Evolutionary conservation across 2,797 vertebrate genomes (phyloP).

Genomic region (Helostoma temminkii): DNA sequence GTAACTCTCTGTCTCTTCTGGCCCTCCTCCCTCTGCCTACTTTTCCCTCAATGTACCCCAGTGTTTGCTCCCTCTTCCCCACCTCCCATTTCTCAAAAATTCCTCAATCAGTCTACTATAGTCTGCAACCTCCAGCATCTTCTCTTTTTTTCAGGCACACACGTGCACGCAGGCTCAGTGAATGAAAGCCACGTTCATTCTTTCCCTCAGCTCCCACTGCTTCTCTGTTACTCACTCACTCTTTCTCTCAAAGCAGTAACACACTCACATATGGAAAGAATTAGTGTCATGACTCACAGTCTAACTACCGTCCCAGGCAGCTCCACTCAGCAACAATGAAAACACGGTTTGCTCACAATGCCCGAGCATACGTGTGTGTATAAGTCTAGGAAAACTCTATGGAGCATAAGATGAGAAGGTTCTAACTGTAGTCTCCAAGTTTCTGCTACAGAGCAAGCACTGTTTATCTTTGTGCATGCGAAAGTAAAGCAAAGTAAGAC

Average conservation of each 20-base stretch:
- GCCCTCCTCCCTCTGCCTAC: slow-evolving; percentile 31
- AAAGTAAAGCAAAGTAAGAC: slow-evolving; percentile 41
- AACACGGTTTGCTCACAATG: slow-evolving; percentile 75
- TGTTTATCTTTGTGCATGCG: slow-evolving; percentile 23
- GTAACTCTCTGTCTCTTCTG: slow-evolving; percentile 43
- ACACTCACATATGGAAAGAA: slow-evolving; percentile 85
- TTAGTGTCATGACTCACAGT: slow-evolving; percentile 86
- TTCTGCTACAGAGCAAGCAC: slow-evolving; percentile 29
- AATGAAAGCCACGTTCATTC: slow-evolving; percentile 73
- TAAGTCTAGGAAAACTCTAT: slow-evolving; percentile 45
- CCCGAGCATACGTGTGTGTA: slow-evolving; percentile 30
- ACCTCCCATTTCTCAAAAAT: slow-evolving; percentile 54
- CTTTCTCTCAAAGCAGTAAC: slow-evolving; percentile 62
- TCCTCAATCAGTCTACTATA: slow-evolving; percentile 72
- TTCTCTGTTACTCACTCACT: slow-evolving; percentile 42
- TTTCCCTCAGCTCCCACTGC: slow-evolving; percentile 47
- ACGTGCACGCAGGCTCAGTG: slow-evolving; percentile 22
- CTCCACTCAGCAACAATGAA: slow-evolving; percentile 79
- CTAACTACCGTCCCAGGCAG: slow-evolving; percentile 75
- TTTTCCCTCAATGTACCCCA: slow-evolving; percentile 66
- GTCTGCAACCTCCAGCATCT: slow-evolving; percentile 55
- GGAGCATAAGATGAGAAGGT: slow-evolving; percentile 52
- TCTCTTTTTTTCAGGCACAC: slow-evolving; percentile 18
- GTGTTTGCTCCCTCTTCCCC: slow-evolving; percentile 60
- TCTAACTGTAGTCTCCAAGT: slow-evolving; percentile 22